Evolutionary conservation across 1,140 invertebrate species (phyloP), one percentile per base, ranked within the genome.

Genomic region (Drosophila mojavensis): DNA sequence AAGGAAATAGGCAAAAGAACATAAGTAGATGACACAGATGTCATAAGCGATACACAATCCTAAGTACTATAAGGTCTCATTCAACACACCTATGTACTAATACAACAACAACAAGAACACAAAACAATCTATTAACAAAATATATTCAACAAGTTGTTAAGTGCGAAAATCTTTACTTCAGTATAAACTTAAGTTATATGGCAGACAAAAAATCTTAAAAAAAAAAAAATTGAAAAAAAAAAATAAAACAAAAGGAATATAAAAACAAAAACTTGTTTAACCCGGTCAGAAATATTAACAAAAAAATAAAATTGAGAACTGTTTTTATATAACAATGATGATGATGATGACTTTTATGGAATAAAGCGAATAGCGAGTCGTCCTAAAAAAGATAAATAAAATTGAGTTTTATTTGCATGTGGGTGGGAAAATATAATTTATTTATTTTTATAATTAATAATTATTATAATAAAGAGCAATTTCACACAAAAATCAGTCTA

Each of bases 81-180:
- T 58, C 43, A 66, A 50, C 73, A 75, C 71, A 15, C 67, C 58
- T 76, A 79, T 67, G 45, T 81, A 70, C 78, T 64, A 64, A 64
- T 62, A 50, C 62, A 61, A 45, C 39, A 62, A 56, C 60, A 65
- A 73, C 39, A 61, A 61, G 47, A 56, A 56, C 24, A 55, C 51
- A 60, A 55, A 30, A 63, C 45, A 65, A 41, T 15, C 36, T 26
- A 64, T 6, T 75, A 48, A 20, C 60, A 69, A 48, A 74, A 36
- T 39, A 81, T 77, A 78, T 78, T 62, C 75, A 79, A 82, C 63
- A 71, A 78, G 72, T 86, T 75, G 77, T 84, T 75, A 72, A 79
- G 77, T 83, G 66, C 80, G 48, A 89, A 83, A 79, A 88, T 88
- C 80, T 88, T 88, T 88, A 88, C 84, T 84, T 80, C 84, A 88